Base-by-base conservation (phyloP, 2,113 vertebrate genomes). In the Clarias gariepinus region DNA sequence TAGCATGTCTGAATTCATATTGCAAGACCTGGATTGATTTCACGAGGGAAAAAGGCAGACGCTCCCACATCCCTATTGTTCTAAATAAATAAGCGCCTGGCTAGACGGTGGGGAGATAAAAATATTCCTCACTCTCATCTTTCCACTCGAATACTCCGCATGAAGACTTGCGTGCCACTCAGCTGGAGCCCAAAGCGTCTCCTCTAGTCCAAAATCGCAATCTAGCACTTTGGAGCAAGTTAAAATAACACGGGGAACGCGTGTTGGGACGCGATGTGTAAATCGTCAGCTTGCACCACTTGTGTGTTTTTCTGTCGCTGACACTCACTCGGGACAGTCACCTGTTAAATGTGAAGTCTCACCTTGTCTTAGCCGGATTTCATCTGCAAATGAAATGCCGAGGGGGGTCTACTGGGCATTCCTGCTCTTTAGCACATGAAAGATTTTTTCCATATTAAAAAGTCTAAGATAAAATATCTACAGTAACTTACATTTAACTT, bases 1-100 rank as follows among this genome's bases (percentile, higher is more conserved):
- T 57, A 79, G 15, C 53, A 79, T 79, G 76, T 55, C 76, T 57
- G 53, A 79, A 30, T 57, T 30, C 9, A 1, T 79, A 57, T 10
- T 57, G 30, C 77, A 88, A 82, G 83, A 78, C 13, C 57, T 19
- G 21, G 87, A 52, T 73, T 60, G 47, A 82, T 64, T n/a, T 76
- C 58, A n/a, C 77, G 83, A 55, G 64, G 57, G 8, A 69, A 79
- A 76, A 76, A 73, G 57, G 36, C 88, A 87, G 63, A 58, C 71
- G 86, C 82, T 57, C 83, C 86, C 86, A 58, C 79, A 83, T 80
- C 19, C 36, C 68, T 69, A 53, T 64, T 78, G 73, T 64, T 86
- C 21, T 88, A 83, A 90, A 91, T 92, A 89, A 87, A 92, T 90
- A 90, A 88, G 66, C 53, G 66, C 73, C 82, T 83, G 85, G 78